Percentiles rank a stretch among this genome's conserved stretches.
These are phyloP conservation scores for Brachymystax lenok DNA, from an alignment of 2,797 vertebrate species.

Conservation along the genomic window DNA sequence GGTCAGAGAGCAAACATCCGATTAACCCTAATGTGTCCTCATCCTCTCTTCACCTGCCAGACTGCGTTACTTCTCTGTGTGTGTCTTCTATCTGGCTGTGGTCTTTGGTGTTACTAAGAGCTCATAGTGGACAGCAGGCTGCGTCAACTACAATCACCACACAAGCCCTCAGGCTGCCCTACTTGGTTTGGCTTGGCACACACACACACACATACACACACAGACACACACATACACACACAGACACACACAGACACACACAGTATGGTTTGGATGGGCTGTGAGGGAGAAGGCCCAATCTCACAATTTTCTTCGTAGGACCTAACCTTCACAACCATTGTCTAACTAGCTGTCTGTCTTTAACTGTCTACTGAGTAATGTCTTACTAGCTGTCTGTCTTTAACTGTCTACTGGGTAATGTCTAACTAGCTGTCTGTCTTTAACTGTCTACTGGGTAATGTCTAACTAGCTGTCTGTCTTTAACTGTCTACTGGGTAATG, in stretches of 20 bases:
- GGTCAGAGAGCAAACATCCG: slow-evolving; percentile 5
- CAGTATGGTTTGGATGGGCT: background rate
- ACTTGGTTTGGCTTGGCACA: slow-evolving; percentile 58
- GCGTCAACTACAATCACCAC: slow-evolving; percentile 72
- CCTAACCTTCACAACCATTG: background rate
- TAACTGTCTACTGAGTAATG: background rate
- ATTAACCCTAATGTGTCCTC: slow-evolving; percentile 34
- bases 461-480: background rate
- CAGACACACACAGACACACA: slow-evolving; percentile 33
- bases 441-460: background rate
- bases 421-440: background rate
- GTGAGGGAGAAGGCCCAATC: background rate
- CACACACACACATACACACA: slow-evolving; percentile 34
- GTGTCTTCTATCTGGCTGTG: slow-evolving; percentile 1
- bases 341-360: background rate
- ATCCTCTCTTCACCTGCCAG: slow-evolving; percentile 57
- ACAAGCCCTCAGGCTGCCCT: slow-evolving; percentile 75
- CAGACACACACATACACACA: slow-evolving; percentile 33
- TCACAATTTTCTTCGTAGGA: background rate
- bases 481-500: background rate
- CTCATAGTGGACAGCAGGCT: slow-evolving; percentile 68
- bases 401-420: background rate
- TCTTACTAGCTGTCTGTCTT: background rate
- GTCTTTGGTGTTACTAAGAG: slow-evolving; percentile 60
- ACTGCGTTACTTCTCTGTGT: slow-evolving; percentile 45